These are phyloP conservation scores for Ctenochaetus hawaiiensis DNA, from an alignment of 2,797 vertebrate genomes.

Conservation along the genomic window DNA sequence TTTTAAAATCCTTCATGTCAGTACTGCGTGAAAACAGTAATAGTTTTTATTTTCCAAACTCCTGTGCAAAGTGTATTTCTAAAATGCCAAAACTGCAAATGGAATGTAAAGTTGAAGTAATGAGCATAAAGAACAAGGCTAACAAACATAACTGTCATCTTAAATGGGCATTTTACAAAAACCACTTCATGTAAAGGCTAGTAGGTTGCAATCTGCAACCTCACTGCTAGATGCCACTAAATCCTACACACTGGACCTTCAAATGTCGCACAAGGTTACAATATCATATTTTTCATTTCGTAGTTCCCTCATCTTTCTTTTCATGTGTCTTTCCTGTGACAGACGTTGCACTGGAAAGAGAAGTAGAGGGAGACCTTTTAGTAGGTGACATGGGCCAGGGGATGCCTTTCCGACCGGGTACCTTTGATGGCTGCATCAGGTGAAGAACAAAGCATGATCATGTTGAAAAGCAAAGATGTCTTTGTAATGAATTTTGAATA, in stretches of 20 bases:
- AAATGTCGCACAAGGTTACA: background rate
- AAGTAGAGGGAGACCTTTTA: slow-evolving; percentile 93
- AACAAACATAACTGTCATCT: no score
- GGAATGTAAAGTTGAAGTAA: background rate
- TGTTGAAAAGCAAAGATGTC: rapidly evolving
- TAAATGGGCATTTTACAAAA: no score
- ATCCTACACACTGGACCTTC: background rate
- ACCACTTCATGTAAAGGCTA: no score
- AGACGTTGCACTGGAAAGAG: slow-evolving; percentile 94
- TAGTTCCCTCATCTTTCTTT: background rate
- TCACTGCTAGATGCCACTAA: no score
- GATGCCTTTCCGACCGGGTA: slow-evolving; percentile 92
- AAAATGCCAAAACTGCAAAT: background rate
- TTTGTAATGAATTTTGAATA: background rate
- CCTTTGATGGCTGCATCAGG: slow-evolving; percentile 97
- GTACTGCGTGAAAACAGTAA: background rate
- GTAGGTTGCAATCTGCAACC: no score
- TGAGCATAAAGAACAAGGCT: no score
- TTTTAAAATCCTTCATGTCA: background rate
- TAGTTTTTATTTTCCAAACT: background rate
- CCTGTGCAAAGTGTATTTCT: background rate
- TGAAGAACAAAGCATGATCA: slow-evolving; percentile 52
- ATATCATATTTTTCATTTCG: background rate
- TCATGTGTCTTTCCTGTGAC: slow-evolving; percentile 5
- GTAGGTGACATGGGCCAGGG: slow-evolving; percentile 93